Base-by-base conservation (phyloP, 1,140 invertebrate genomes). In the Phenacoccus solenopsis region DNA sequence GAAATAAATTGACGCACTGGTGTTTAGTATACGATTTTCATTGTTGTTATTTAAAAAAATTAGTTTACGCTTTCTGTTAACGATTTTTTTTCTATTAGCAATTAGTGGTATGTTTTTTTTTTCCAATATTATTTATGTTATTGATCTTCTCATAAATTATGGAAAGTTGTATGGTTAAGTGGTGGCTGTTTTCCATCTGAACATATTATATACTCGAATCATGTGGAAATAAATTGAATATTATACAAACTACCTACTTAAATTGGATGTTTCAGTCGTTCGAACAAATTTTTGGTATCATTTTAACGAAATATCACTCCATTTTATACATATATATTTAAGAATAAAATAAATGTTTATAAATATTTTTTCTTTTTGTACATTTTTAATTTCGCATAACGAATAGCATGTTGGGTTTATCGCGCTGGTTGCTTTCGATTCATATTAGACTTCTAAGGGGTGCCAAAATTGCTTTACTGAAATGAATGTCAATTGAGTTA, bases 41-140 rank as follows among this genome's bases (percentile, higher is more conserved):
- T 49, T n/a, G 38, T 64, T 64, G 59, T 64, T 64, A 64, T 64
- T 64, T 64, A 24, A 64, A 64, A 64, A 27, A 64, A 64, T 49
- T 25, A 64, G 2, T 64, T 64, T 64, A 64, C 59, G 59, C 59
- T 64, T 64, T 5, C 59, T 64, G 59, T 64, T 64, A 27, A n/a
- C 13, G 25, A 25, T 64, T 64, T 64, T 64, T 16, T 24, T 25
- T n/a, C n/a, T n/a, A n/a, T 25, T 25, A 24, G 59, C 25, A 64
- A 24, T 64, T 64, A 64, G 13, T 64, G 25, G 16, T 64, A 27
- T 64, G 25, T 64, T 49, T 49, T 64, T 3, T 24, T 64, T 64
- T 64, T 27, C 25, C 25, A 4, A 59, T 59, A 20, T 4, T 9
- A 7, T 59, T 59, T 59, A 20, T 16, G n/a, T n/a, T n/a, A n/a